These are phyloP conservation scores for Pyrgilauda ruficollis DNA, from an alignment of 2,113 vertebrate genomes.

Conservation along the genomic window DNA sequence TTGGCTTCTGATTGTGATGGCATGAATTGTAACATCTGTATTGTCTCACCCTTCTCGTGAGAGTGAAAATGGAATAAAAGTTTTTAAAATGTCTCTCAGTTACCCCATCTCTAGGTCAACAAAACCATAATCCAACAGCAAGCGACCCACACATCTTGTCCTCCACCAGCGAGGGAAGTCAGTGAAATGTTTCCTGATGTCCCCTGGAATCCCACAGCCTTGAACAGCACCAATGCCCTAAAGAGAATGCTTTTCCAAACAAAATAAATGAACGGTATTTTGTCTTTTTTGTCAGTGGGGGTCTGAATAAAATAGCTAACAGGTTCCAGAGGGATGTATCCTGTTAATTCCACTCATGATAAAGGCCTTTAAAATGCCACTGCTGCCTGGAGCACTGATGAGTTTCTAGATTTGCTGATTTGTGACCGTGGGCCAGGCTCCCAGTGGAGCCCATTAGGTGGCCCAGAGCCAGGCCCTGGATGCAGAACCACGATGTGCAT, in stretches of 20 bases:
- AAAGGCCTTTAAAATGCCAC: conserved; percentile 63
- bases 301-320: conserved; percentile 66
- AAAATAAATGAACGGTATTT: conserved; percentile 44
- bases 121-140: neutral
- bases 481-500: neutral
- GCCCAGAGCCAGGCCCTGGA: conserved; percentile 43
- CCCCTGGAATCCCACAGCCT: neutral
- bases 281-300: neutral
- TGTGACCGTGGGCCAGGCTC: neutral
- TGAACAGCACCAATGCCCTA: conserved; percentile 50
- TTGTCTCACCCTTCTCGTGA: neutral
- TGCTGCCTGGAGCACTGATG: conserved; percentile 54
- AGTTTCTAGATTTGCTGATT: conserved; percentile 38
- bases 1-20: neutral
- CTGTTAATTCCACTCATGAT: conserved; percentile 69
- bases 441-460: conserved; percentile 73
- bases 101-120: neutral
- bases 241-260: conserved; percentile 8
- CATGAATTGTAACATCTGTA: neutral
- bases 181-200: neutral
- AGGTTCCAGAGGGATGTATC: conserved; percentile 65
- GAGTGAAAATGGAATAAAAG: neutral
- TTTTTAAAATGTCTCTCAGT: neutral
- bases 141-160: neutral
- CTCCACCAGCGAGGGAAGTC: neutral